Evolutionary conservation across 1,140 invertebrate genomes (phyloP), one percentile per base, ranked within the genome.

Genomic region (Bombus impatiens): DNA sequence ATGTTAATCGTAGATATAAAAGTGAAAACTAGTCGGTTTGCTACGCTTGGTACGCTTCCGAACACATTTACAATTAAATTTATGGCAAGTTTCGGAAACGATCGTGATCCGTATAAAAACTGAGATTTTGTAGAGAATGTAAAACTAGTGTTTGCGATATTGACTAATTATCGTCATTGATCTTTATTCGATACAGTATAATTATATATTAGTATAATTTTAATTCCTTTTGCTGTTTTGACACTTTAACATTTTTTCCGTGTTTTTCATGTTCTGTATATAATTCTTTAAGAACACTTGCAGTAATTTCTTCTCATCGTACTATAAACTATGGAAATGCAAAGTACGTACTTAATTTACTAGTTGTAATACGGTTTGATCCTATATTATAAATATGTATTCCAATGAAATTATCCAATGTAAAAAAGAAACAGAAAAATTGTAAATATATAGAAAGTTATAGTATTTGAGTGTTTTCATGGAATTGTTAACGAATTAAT

Each of bases 301-400:
- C 22, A 75, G 12, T 79, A 53, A 62, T 59, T 4, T 65, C n/a
- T 4, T 13, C 57, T 68, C 12, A 2, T n/a, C 13, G 3, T 25
- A 32, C 22, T 47, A n/a, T 77, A 25, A 59, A 68, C 59, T 62
- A 35, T 44, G n/a, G 9, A 75, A 72, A 57, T 42, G 37, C 65
- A 67, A n/a, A 75, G 88, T n/a, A 62, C n/a, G 59, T 90, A 90
- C 88, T 89, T 90, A 84, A 89, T 79, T 71, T 44, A 53, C 76
- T 59, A 42, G 32, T 53, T 35, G 22, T 62, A 28, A 25, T 71
- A 67, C 15, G 28, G 40, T 32, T 75, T 15, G 47, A 53, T 25
- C 35, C 25, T 22, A 37, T 47, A 13, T 70, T 70, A 72, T 6
- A 37, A 42, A 44, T 37, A 2, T 44, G 47, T 15, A 76, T 25